Conservation (phyloP, 2,113 vertebrate species). For the Hydropotes inermis region DNA sequence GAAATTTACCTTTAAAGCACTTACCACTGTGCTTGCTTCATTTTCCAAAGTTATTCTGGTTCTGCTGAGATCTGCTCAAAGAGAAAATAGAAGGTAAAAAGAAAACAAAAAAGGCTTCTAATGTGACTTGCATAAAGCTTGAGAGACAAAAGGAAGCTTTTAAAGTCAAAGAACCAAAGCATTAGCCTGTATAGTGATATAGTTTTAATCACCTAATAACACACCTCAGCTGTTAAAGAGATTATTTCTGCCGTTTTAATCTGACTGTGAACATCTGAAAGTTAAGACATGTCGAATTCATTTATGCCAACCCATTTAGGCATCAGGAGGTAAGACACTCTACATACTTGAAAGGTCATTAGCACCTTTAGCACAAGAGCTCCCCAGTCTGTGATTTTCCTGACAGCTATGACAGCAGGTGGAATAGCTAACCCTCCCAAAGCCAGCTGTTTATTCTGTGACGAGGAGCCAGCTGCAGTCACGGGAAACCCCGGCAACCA, state of each 20-base stretch:
- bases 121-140: neutral
- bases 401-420: neutral
- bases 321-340: neutral
- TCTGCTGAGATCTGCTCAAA: slow-evolving; percentile 28
- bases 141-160: neutral
- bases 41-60: neutral
- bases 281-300: neutral
- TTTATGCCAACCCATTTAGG: neutral
- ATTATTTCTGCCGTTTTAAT: neutral
- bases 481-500: neutral
- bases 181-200: neutral
- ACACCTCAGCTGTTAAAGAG: neutral
- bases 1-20: neutral
- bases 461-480: neutral
- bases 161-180: neutral
- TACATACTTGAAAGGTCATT: neutral
- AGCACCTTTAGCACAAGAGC: neutral
- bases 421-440: neutral
- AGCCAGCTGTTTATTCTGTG: neutral
- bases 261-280: neutral
- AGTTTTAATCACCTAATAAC: neutral
- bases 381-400: neutral
- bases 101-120: neutral
- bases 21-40: slow-evolving; percentile 41
- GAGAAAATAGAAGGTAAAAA: neutral